Base-by-base conservation (phyloP, 2,888 invertebrate genomes). In the Netelia inedita region DNA sequence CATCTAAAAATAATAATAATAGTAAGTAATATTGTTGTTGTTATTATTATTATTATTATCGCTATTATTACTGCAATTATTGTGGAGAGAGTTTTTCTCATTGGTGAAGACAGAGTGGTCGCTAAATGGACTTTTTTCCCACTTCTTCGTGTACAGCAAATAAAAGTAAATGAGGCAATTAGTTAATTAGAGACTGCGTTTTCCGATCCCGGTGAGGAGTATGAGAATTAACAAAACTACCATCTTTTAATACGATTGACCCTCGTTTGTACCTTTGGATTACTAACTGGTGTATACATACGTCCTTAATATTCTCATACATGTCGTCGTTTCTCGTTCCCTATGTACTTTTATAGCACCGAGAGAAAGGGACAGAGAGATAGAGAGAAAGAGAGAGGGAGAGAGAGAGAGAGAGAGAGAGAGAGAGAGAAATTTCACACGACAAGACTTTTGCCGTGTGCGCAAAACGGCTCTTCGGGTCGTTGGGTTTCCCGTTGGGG, bases 401-500 rank as follows among this genome's bases (percentile, higher is more conserved):
- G 3, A 71, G 19, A 43, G 9, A 50, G 43, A 41, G 21, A 35
- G n/a, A 50, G 53, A 50, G 14, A 6, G 41, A 35, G 65, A 43
- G n/a, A 35, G 66, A 19, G 69, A 79, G 41, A 63, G 35, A 2
- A 35, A 6, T 57, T 19, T 19, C 50, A 46, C 57, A 46, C 65
- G 63, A 21, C 43, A 21, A 61, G 19, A 43, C 75, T 79, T 80
- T 78, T 69, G 69, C 59, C 65, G 80, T 72, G 83, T 57, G 63
- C 43, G 68, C 28, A 78, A 66, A 73, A 75, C 72, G 76, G 61
- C 59, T 59, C 55, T 79, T 82, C 80, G 83, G 82, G 86, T 86
- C 83, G 85, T 84, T 83, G 83, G 76, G 83, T 79, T 73, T 82
- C 74, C 82, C 68, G 61, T 66, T 61, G 74, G 43, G 53, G 50